phyloP scores from a whole-genome alignment of 2,113 vertebrate species.

The Rallus limicola region DNA sequence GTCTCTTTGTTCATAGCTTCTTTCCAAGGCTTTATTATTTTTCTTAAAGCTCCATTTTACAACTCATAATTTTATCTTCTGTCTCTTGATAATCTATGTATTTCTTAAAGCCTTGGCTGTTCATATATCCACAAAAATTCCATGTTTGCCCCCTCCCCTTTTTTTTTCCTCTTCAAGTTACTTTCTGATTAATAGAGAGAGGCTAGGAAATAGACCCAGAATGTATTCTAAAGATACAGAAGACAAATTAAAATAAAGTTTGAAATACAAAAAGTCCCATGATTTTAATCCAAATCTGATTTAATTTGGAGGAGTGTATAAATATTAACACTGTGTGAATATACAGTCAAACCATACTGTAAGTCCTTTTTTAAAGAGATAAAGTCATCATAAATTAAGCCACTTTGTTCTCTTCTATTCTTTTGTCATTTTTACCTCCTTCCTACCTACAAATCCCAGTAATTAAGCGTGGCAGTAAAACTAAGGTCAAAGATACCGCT shows the following conservation, averaged over 20 bases:
- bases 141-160: neutral
- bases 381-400: neutral
- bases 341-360: neutral
- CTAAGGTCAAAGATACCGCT: neutral
- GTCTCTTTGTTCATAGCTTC: neutral
- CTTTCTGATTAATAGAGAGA: neutral
- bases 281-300: neutral
- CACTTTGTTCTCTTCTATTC: neutral
- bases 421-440: neutral
- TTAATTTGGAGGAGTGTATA: neutral
- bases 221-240: neutral
- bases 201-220: neutral
- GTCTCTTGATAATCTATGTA: neutral
- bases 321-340: fast-evolving
- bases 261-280: neutral
- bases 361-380: neutral
- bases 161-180: neutral
- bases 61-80: neutral
- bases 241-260: neutral
- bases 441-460: neutral
- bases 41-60: neutral
- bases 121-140: neutral
- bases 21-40: neutral
- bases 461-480: neutral
- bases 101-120: neutral